Base-by-base conservation (phyloP, 2,113 vertebrate species). In the Dicerorhinus sumatrensis region DNA sequence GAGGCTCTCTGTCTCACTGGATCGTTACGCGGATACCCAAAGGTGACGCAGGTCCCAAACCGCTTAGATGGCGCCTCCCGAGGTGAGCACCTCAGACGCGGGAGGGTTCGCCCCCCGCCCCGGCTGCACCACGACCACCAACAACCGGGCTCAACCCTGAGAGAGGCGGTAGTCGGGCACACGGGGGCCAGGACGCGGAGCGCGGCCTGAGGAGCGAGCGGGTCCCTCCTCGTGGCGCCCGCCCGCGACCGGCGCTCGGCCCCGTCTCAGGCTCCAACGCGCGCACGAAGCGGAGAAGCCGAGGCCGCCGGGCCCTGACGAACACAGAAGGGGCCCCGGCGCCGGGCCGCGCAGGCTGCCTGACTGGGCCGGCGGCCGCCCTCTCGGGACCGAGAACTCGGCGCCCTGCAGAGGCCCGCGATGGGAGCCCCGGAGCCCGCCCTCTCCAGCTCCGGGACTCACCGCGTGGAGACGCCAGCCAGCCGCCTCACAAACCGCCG, bases 401-500 rank as follows among this genome's bases (percentile, higher is more conserved):
- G 12, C 10, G 17, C 2, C n/a, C 56, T 1, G 8, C 17, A 31
- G 42, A 48, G 46, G 13, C 29, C 48, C 20, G 5, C 42, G 1
- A 9, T 0, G 42, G 51, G 21, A 36, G 29, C 20, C 65, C 60
- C 5, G 14, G 14, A 12, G 31, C 46, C 83, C 3, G 6, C 7
- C 27, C 58, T 16, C 14, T n/a, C 42, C 13, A 1, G 21, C 25
- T 4, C 14, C 2, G 12, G 10, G 5, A 77, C 65, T 81, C 48
- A 96, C 97, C 56, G 36, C 1, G 39, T 2, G 31, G 29, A 27
- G 13, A 23, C 6, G 7, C 48, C 0, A 0, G 0, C 0, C 1
- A 0, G 2, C 6, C 0, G 1, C 27, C 21, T 25, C 18, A 0
- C 0, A 6, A 6, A 1, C 17, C 0, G 1, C 36, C 33, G 0